These are phyloP conservation scores for Carlito syrichta DNA, from an alignment of 2,113 vertebrate genomes.

Conservation along the genomic window DNA sequence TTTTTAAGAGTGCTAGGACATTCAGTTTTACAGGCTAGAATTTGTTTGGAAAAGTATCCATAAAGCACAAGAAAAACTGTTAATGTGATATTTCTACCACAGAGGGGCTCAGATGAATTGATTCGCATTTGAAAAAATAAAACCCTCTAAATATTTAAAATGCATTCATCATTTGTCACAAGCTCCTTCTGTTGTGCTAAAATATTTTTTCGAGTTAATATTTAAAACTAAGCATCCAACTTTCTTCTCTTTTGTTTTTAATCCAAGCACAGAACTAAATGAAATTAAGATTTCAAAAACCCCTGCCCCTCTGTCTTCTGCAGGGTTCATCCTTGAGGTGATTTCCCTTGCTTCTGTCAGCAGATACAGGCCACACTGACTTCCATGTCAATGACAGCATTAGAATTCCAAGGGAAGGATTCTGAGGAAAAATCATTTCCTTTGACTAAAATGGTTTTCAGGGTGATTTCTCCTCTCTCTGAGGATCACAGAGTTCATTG, in stretches of 20 bases:
- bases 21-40: constrained; percentile 6
- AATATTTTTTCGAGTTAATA: constrained; percentile 39
- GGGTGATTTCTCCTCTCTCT: not conserved
- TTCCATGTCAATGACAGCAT: not conserved
- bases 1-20: not conserved
- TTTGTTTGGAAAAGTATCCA: not conserved
- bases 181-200: constrained; percentile 40
- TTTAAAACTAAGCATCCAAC: not conserved
- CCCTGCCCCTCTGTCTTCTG: not conserved
- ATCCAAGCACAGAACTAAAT: not conserved
- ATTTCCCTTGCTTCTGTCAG: not conserved
- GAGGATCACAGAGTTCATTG: not conserved
- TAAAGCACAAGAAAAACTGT: not conserved
- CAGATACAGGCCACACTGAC: not conserved
- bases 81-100: not conserved
- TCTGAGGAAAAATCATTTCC: not conserved
- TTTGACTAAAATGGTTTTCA: not conserved
- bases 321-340: not conserved
- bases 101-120: constrained; percentile 1
- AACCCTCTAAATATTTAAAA: constrained; percentile 41
- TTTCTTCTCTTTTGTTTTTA: not conserved
- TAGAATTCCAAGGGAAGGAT: not conserved
- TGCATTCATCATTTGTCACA: constrained; percentile 40
- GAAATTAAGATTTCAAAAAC: not conserved
- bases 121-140: constrained; percentile 13